Evolutionary conservation across 2,113 vertebrate species (phyloP).

Genomic region (Phainopepla nitens): DNA sequence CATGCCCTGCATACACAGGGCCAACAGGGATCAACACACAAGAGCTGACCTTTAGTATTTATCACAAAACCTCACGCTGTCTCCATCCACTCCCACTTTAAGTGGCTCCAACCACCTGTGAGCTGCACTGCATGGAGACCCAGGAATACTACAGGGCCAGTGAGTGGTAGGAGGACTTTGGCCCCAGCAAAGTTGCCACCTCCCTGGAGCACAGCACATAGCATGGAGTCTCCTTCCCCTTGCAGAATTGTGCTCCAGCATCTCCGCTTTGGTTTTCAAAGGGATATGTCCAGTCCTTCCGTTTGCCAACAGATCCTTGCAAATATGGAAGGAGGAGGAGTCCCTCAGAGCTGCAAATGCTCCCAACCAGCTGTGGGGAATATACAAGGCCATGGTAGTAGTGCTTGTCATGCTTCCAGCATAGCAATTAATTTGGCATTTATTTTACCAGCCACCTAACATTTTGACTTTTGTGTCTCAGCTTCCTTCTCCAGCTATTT

Average conservation of each 20-base stretch:
- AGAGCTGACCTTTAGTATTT: neutral
- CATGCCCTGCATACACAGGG: neutral
- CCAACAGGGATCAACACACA: neutral
- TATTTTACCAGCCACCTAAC: neutral
- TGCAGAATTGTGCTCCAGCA: neutral
- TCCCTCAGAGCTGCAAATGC: neutral
- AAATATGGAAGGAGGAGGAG: fast-evolving
- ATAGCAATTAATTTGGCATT: neutral
- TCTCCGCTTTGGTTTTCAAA: neutral
- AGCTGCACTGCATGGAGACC: fast-evolving
- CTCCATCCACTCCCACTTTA: neutral
- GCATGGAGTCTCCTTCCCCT: neutral
- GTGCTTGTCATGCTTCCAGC: neutral
- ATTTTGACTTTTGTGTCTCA: neutral
- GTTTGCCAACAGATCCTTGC: neutral
- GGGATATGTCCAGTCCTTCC: fast-evolving
- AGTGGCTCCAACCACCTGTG: neutral
- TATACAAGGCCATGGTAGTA: neutral
- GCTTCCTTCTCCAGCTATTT: neutral
- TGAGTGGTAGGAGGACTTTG: neutral
- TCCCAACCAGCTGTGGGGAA: neutral
- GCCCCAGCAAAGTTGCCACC: neutral
- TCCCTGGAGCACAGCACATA: neutral
- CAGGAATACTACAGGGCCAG: neutral
- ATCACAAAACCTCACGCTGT: neutral